Evolutionary conservation across 2,888 invertebrate genomes (phyloP), one percentile per base, ranked within the genome.

Genomic region (Hirtodrosophila histrioides): DNA sequence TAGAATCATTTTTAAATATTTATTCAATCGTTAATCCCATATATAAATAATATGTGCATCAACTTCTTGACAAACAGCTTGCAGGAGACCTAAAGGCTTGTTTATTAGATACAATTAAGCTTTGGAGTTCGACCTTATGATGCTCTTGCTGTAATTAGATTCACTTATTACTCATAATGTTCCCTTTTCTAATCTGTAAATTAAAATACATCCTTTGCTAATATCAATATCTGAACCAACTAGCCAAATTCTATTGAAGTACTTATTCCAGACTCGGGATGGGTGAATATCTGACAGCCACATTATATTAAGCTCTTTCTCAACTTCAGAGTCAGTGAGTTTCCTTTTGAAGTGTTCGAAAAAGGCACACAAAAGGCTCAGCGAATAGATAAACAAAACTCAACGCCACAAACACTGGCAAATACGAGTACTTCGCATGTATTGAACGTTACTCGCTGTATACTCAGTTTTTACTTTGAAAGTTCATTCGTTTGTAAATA

Each of bases 401-500:
- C 39, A n/a, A 70, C n/a, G 56, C 67, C 75, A 67, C 75, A 74
- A 70, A 56, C 61, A 73, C 78, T 68, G 66, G 62, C 78, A 77
- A 73, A 78, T 60, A 64, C 43, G 17, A 17, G 17, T 17, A 62
- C 9, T 35, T 29, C 53, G 23, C 54, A 39, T 51, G 8, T 50
- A 31, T 45, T 53, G 40, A 40, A 8, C 33, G 31, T 49, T 23
- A 35, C 27, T 35, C 27, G 11, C 31, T 31, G 43, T 37, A 17
- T 36, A 27, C 45, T 33, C 44, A 31, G 54, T 68, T 63, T 67
- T 39, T 68, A 56, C 77, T 83, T 75, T 45, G 43, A 67, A 84
- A 84, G 84, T 84, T 84, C 71, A 86, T 73, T 80, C 87, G 81
- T 74, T 88, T 88, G 84, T 88, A 77, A 88, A 78, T 84, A 84